Conservation (phyloP, 2,797 vertebrate genomes). For the Lophotriccus pileatus region DNA sequence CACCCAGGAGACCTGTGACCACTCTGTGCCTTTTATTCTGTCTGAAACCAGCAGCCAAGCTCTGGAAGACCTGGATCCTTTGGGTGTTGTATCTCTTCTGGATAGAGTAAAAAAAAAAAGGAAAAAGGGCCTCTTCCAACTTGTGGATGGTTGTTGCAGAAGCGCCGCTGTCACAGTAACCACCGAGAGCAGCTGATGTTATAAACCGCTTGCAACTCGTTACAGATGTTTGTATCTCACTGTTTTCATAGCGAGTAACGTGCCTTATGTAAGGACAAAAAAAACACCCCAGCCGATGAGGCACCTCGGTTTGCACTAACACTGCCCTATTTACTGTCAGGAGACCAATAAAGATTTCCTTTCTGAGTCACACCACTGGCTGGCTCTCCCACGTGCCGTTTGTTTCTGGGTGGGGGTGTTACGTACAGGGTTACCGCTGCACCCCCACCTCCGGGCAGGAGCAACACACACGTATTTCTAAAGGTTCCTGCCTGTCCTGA, state of each 20-base stretch:
- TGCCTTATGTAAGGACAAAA: constrained; percentile 25
- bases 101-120: not conserved
- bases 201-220: not conserved
- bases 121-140: not conserved
- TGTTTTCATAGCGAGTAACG: not conserved
- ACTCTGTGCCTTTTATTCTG: not conserved
- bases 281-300: not conserved
- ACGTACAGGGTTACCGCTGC: not conserved
- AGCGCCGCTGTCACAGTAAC: not conserved
- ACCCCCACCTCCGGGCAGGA: not conserved
- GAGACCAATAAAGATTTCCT: constrained; percentile 41
- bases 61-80: not conserved
- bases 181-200: not conserved
- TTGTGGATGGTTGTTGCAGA: not conserved
- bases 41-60: not conserved
- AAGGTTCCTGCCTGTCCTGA: not conserved
- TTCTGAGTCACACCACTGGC: not conserved
- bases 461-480: not conserved
- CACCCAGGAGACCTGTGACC: not conserved
- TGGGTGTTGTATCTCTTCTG: not conserved
- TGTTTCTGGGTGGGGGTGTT: not conserved
- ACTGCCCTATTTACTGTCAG: constrained; percentile 37
- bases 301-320: constrained; percentile 70
- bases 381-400: not conserved
- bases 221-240: constrained; percentile 1